A percentile compares a stretch with the other conserved stretches of the same genome.
phyloP scores from a whole-genome alignment of 2,797 vertebrate genomes.

The Chaenodraco wilsoni region DNA sequence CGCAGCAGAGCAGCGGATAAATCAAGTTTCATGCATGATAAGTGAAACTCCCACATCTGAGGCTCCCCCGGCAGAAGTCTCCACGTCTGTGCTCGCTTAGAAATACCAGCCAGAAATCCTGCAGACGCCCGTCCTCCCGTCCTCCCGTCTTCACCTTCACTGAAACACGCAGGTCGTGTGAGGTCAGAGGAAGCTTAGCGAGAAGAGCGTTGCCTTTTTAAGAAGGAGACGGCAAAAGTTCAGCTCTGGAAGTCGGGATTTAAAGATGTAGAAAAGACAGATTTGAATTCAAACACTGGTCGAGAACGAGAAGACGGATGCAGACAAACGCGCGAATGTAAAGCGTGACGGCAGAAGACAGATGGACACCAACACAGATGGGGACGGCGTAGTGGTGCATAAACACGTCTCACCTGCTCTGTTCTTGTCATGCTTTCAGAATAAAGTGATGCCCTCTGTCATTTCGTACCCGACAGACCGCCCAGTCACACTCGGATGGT shows the following conservation, averaged over 20 bases:
- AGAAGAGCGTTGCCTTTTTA: neutral
- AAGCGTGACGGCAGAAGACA: slow-evolving; percentile 38
- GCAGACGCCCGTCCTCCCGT: slow-evolving; percentile 12
- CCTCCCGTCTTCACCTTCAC: slow-evolving; percentile 27
- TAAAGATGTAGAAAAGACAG: slow-evolving; percentile 1
- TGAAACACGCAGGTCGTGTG: slow-evolving; percentile 20
- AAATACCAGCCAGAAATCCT: slow-evolving; percentile 23
- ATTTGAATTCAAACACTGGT: neutral
- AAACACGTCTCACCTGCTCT: slow-evolving; percentile 16
- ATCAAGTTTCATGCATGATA: slow-evolving; percentile 28
- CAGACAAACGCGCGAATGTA: slow-evolving; percentile 14
- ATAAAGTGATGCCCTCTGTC: neutral
- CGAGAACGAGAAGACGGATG: neutral
- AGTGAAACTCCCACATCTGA: slow-evolving; percentile 38
- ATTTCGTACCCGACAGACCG: neutral
- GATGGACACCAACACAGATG: slow-evolving; percentile 17
- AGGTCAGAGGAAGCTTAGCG: slow-evolving; percentile 5
- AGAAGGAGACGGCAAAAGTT: slow-evolving; percentile 21
- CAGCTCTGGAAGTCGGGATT: slow-evolving; percentile 17
- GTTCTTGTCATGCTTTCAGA: neutral
- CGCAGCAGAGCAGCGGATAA: slow-evolving; percentile 14
- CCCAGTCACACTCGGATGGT: neutral
- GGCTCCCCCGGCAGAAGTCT: slow-evolving; percentile 28
- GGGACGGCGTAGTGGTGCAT: slow-evolving; percentile 16
- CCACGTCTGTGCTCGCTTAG: neutral